A percentile compares a stretch with the other conserved stretches of the same genome.
Evolutionary conservation across 2,888 invertebrate species (phyloP).

Genomic region (Drosophila pegasa): DNA sequence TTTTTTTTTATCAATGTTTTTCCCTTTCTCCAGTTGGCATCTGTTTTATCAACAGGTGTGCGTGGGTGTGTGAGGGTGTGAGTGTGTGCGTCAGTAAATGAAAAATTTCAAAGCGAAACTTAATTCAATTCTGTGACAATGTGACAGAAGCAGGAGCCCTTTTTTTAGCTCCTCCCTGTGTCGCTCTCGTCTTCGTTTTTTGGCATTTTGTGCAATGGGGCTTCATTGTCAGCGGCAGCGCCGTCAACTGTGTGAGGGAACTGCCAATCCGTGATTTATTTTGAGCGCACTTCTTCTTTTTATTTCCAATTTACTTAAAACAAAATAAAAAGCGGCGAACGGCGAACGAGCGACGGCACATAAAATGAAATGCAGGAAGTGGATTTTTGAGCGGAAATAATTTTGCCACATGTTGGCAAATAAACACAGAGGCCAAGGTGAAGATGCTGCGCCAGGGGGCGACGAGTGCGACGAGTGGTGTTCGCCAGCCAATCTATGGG

Average conservation of each 20-base stretch:
- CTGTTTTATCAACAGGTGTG: slow-evolving; percentile 15
- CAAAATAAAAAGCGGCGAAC: slow-evolving; percentile 26
- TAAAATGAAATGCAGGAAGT: slow-evolving; percentile 62
- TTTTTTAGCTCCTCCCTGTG: slow-evolving; percentile 23
- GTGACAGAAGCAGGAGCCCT: slow-evolving; percentile 49
- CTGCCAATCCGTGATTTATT: slow-evolving; percentile 54
- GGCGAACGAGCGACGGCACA: slow-evolving; percentile 14
- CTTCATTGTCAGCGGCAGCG: slow-evolving; percentile 57
- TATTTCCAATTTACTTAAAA: slow-evolving; percentile 67
- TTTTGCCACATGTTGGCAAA: slow-evolving; percentile 79
- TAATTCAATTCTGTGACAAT: slow-evolving; percentile 64
- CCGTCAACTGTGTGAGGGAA: slow-evolving; percentile 27
- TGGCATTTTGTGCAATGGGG: slow-evolving; percentile 8
- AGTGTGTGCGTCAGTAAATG: background rate
- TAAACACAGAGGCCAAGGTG: slow-evolving; percentile 50
- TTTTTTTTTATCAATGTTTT: slow-evolving; percentile 1
- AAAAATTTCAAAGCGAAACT: slow-evolving; percentile 60
- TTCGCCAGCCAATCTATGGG: background rate
- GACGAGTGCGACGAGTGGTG: background rate
- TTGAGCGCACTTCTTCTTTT: slow-evolving; percentile 38
- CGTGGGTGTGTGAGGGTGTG: background rate
- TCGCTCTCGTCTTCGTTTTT: background rate
- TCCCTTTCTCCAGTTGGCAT: background rate
- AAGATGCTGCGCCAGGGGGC: background rate
- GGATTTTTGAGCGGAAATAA: slow-evolving; percentile 79